phyloP scores from a whole-genome alignment of 2,113 vertebrate species.

The Diadophis punctatus region DNA sequence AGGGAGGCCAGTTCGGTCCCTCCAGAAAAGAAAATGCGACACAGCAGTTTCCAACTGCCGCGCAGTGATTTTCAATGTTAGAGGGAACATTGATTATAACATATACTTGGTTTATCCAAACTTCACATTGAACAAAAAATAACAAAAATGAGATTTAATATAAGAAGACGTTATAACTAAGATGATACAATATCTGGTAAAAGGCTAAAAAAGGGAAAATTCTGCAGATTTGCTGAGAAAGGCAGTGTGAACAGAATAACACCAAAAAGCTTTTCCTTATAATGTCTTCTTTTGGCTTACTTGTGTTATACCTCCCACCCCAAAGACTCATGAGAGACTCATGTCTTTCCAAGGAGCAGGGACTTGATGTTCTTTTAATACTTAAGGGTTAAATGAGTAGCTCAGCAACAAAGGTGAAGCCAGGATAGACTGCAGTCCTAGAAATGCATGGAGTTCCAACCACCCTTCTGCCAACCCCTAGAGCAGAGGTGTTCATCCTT shows the following conservation, averaged over 20 bases:
- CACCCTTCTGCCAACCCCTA: background rate
- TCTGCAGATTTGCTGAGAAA: background rate
- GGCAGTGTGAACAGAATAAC: background rate
- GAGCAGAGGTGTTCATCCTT: too few species aligned
- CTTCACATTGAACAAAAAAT: background rate
- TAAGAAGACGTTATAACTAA: background rate
- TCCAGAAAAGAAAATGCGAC: too few species aligned
- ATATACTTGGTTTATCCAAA: background rate
- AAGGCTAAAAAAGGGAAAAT: background rate
- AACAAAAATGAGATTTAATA: background rate
- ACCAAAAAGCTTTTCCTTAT: background rate
- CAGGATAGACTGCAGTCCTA: background rate
- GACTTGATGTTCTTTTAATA: background rate
- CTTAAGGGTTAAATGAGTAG: background rate
- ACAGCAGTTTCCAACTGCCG: too few species aligned
- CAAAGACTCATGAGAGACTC: background rate
- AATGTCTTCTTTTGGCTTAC: background rate
- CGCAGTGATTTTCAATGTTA: too few species aligned
- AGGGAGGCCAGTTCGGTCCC: too few species aligned
- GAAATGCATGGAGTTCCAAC: background rate
- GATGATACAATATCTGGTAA: background rate
- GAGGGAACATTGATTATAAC: too few species aligned
- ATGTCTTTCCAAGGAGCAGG: background rate
- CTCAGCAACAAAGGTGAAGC: background rate
- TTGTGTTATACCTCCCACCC: background rate